These are phyloP conservation scores for Entelurus aequoreus DNA, from an alignment of 2,113 vertebrate genomes.

Conservation along the genomic window DNA sequence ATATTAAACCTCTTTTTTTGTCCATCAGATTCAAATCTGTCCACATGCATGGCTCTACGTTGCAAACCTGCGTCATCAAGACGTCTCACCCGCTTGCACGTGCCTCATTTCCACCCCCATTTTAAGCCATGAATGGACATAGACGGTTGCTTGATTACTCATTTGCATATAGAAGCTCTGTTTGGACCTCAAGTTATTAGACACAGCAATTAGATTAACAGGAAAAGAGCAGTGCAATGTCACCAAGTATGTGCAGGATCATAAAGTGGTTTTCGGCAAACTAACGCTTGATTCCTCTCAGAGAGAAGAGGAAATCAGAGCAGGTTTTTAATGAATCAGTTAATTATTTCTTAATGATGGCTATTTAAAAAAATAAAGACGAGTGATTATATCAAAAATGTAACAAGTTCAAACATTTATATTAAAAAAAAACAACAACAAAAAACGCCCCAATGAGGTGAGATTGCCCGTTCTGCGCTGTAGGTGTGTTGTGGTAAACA, in stretches of 20 bases:
- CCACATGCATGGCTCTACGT: not conserved
- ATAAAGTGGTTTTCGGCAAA: not conserved
- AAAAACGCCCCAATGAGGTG: too few species aligned
- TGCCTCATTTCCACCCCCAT: conserved; percentile 5
- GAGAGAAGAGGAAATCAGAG: not conserved
- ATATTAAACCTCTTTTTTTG: not conserved
- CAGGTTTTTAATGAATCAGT: not conserved
- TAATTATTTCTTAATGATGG: not conserved
- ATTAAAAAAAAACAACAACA: too few species aligned
- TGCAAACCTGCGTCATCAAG: not conserved
- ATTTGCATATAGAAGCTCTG: conserved; percentile 8
- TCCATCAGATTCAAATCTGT: not conserved
- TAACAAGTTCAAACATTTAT: not conserved
- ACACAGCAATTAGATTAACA: not conserved
- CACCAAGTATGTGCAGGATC: not conserved
- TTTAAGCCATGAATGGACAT: not conserved
- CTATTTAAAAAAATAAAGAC: not conserved
- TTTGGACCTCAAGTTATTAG: conserved; percentile 3
- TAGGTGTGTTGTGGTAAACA: too few species aligned
- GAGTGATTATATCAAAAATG: not conserved
- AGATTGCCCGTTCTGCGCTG: too few species aligned
- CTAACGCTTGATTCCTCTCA: not conserved
- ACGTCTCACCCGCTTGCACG: not conserved
- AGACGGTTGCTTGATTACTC: not conserved
- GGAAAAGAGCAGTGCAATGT: not conserved